Evolutionary conservation across 2,888 invertebrate species (phyloP), one percentile per base, ranked within the genome.

Genomic region (Oeneis ivallda): DNA sequence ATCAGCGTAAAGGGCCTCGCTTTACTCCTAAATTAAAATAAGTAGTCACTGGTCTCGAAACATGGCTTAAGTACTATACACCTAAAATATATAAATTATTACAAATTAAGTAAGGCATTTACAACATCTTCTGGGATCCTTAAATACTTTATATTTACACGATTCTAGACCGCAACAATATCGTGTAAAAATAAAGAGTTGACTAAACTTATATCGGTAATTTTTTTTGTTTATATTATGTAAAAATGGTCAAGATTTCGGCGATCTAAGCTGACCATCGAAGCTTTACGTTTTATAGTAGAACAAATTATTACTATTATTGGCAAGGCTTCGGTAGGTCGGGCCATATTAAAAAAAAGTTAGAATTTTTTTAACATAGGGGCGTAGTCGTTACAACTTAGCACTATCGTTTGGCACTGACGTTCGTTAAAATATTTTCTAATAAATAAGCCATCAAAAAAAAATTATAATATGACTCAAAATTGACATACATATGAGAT

Each of bases 21-120:
- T 84, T 85, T 84, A 87, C 80, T 86, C 85, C 89, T 89, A 91
- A 88, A 91, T 88, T 87, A 90, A 84, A 91, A 90, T 89, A 68
- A 68, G 68, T 68, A 91, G 88, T 90, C 89, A 92, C 90, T 90
- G 91, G 91, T 91, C 91, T 91, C 86, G 87, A 90, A 89, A 91
- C 90, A 91, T 92, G 91, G 91, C 92, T 92, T 92, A 92, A 90
- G 91, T 92, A 91, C 92, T 91, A 91, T 91, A 91, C 91, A 92
- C 89, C 91, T 92, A 91, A 89, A 89, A 90, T 91, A 91, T 88
- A 92, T 92, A 92, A 92, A 92, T 92, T 92, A 92, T 91, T 92
- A 91, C 89, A 91, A 91, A 91, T 90, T 91, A 91, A 90, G 89
- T 90, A 92, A 92, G 92, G 92, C 92, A 92, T 92, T 90, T 91